Evolutionary conservation across 2,888 invertebrate species (phyloP).

Genomic region (Ferdinandea cuprea): DNA sequence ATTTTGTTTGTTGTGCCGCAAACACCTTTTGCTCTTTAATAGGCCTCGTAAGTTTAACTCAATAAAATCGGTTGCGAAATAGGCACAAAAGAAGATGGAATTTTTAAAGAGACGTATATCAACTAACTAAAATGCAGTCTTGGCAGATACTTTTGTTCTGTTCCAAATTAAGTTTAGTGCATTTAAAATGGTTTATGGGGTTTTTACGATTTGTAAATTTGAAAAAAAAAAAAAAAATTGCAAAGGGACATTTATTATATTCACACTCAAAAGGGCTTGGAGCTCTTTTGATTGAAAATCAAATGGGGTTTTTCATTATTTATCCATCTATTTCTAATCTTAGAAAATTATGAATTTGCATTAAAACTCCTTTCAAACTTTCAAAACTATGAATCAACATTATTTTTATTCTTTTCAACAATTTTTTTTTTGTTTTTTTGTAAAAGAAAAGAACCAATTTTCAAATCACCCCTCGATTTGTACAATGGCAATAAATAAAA

Average conservation of each 20-base stretch:
- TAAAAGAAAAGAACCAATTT: constrained; percentile 42
- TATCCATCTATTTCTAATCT: no score
- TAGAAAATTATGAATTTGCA: no score
- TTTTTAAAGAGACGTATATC: not conserved
- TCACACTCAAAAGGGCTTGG: no score
- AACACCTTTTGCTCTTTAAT: constrained; percentile 73
- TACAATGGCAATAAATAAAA: constrained; percentile 62
- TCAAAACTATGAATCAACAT: constrained; percentile 63
- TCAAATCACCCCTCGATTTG: constrained; percentile 38
- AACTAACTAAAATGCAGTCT: not conserved
- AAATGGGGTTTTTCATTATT: no score
- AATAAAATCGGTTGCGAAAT: constrained; percentile 59
- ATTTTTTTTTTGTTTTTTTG: constrained; percentile 22
- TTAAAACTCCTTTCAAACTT: not conserved
- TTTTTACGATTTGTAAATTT: constrained; percentile 12
- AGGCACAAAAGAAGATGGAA: not conserved
- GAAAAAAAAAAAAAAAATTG: no score
- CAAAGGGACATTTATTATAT: no score
- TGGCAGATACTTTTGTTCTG: not conserved
- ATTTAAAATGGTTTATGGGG: constrained; percentile 37
- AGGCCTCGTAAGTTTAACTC: constrained; percentile 68
- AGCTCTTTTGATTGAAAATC: no score
- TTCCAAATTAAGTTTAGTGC: constrained; percentile 20
- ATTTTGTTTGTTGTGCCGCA: constrained; percentile 75
- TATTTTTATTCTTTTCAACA: constrained; percentile 4